phyloP scores from a whole-genome alignment of 2,888 invertebrate species.

The Eristalis arbustorum region DNA sequence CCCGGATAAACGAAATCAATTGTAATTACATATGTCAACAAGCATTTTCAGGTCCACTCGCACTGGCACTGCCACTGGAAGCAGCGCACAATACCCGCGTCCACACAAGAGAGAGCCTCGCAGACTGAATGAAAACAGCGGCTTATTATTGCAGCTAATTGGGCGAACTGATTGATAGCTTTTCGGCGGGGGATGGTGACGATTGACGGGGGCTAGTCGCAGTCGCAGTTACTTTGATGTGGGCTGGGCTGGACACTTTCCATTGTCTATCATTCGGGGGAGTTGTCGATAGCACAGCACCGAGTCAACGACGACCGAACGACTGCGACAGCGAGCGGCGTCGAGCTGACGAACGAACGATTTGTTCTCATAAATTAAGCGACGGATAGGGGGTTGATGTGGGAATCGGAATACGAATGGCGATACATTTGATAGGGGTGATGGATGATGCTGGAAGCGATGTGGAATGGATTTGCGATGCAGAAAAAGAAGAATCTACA shows the following conservation, averaged over 20 bases:
- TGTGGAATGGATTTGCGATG: background rate
- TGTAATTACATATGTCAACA: constrained; percentile 80
- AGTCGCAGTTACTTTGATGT: background rate
- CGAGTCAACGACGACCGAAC: background rate
- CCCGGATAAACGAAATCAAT: constrained; percentile 76
- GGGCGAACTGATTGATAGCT: constrained; percentile 73
- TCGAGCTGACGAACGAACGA: constrained; percentile 35
- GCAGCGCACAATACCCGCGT: background rate
- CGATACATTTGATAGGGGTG: background rate
- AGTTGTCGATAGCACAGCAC: background rate
- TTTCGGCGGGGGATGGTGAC: constrained; percentile 53
- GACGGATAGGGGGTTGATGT: constrained; percentile 25
- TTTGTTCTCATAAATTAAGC: constrained; percentile 56
- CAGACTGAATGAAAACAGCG: constrained; percentile 55
- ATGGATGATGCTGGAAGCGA: background rate
- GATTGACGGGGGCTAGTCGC: constrained; percentile 3
- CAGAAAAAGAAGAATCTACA: background rate
- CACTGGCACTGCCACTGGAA: constrained; percentile 1
- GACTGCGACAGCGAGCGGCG: background rate
- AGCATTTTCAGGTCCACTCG: constrained; percentile 74
- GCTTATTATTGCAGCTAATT: constrained; percentile 74
- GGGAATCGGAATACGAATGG: constrained; percentile 38
- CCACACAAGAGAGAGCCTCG: background rate
- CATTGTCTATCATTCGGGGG: constrained; percentile 3
- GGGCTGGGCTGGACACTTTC: constrained; percentile 24